A percentile compares a stretch with the other conserved stretches of the same genome.
phyloP scores from a whole-genome alignment of 2,888 invertebrate species.

The Osmoderma eremita region DNA sequence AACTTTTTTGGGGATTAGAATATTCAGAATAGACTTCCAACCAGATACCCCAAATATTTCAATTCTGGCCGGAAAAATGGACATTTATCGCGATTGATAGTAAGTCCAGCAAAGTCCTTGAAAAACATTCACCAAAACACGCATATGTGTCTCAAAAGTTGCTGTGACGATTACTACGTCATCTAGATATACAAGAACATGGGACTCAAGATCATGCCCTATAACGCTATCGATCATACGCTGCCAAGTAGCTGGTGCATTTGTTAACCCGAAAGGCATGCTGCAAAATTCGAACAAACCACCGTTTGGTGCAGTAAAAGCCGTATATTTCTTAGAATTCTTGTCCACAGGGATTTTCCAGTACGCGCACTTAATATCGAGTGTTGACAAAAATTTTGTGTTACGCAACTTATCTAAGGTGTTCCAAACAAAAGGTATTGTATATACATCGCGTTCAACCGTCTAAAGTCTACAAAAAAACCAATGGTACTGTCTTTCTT shows the following conservation, averaged over 20 bases:
- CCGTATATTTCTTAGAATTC: constrained; percentile 37
- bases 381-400: constrained; percentile 52
- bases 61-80: constrained; percentile 47
- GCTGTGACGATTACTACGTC: constrained; percentile 39
- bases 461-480: constrained; percentile 54
- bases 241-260: constrained; percentile 51
- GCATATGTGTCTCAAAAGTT: constrained; percentile 37
- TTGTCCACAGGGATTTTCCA: constrained; percentile 50
- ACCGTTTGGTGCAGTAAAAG: constrained; percentile 46
- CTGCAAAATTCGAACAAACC: constrained; percentile 46
- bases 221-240: constrained; percentile 51
- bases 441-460: constrained; percentile 55
- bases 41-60: constrained; percentile 53
- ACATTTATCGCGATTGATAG: constrained; percentile 49
- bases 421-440: constrained; percentile 51
- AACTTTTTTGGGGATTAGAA: constrained; percentile 42
- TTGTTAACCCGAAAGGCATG: constrained; percentile 53
- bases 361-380: constrained; percentile 54
- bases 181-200: constrained; percentile 43
- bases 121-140: too few relatives aligned
- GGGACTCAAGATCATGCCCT: constrained; percentile 48
- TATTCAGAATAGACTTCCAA: constrained; percentile 47
- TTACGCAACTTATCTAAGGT: constrained; percentile 52
- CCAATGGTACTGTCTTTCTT: constrained; percentile 49
- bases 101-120: too few relatives aligned